phyloP scores from a whole-genome alignment of 2,888 invertebrate species.

The Ichneumon xanthorius region DNA sequence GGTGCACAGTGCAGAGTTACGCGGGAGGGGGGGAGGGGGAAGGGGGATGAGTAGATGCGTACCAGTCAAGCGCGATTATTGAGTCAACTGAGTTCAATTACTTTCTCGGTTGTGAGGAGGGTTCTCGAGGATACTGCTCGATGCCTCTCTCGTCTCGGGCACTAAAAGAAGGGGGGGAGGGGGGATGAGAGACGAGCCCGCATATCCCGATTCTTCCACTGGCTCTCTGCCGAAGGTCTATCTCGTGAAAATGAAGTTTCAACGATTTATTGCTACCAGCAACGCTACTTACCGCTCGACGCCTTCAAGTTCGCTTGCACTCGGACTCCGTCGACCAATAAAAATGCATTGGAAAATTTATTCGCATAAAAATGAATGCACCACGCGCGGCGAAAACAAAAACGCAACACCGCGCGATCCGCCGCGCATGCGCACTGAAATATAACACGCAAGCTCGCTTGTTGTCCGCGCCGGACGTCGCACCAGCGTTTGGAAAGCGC shows the following conservation, averaged over 20 bases:
- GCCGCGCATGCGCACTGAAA: too few relatives aligned
- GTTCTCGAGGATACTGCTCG: constrained; percentile 12
- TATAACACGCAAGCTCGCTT: too few relatives aligned
- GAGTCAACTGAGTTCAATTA: constrained; percentile 79
- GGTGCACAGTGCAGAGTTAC: constrained; percentile 24
- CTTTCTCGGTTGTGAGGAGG: constrained; percentile 67
- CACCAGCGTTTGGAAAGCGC: too few relatives aligned
- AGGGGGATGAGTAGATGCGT: constrained; percentile 59
- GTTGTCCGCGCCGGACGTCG: too few relatives aligned
- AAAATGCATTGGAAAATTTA: too few relatives aligned
- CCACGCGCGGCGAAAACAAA: too few relatives aligned
- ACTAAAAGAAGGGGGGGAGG: neutral
- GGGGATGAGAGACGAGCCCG: constrained; percentile 9
- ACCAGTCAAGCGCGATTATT: constrained; percentile 74
- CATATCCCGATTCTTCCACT: constrained; percentile 18
- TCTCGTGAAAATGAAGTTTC: neutral
- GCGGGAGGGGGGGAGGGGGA: constrained; percentile 35
- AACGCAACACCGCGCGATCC: too few relatives aligned
- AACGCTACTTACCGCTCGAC: neutral
- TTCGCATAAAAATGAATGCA: too few relatives aligned
- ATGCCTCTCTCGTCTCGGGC: constrained; percentile 25
- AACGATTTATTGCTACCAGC: constrained; percentile 1
- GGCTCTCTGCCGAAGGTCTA: constrained; percentile 20
- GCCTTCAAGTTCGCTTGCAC: too few relatives aligned
- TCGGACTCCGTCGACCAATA: too few relatives aligned